These are phyloP conservation scores for Drosophila atripex DNA, from an alignment of 2,888 invertebrate species.

Conservation along the genomic window DNA sequence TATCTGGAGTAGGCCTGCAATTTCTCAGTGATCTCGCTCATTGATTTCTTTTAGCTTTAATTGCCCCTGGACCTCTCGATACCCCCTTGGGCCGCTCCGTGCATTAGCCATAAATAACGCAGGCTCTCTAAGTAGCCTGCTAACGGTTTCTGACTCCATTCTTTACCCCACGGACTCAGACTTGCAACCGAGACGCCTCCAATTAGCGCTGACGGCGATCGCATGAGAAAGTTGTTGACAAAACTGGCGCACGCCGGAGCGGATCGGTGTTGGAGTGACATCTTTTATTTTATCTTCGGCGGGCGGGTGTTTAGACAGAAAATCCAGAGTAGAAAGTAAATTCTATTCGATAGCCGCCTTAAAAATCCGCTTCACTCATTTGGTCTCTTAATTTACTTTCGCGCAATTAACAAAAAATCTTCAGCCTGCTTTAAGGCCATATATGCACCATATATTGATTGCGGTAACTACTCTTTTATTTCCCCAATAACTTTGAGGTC, in stretches of 20 bases:
- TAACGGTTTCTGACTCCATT: conserved; percentile 61
- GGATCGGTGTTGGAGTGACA: conserved; percentile 15
- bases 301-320: conserved; percentile 39
- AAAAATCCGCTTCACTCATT: conserved; percentile 68
- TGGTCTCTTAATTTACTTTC: conserved; percentile 63
- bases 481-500: conserved; percentile 17
- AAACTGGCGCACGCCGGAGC: conserved; percentile 48
- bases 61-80: conserved; percentile 40
- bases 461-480: conserved; percentile 17
- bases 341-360: conserved; percentile 49
- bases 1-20: conserved; percentile 73
- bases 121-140: conserved; percentile 63
- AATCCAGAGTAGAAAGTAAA: conserved; percentile 78
- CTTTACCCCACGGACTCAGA: conserved; percentile 45
- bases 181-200: conserved; percentile 36
- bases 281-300: conserved; percentile 1
- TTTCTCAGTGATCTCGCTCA: conserved; percentile 72
- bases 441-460: background rate
- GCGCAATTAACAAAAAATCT: conserved; percentile 47
- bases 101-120: conserved; percentile 55
- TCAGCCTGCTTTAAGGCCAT: background rate
- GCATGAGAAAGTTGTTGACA: conserved; percentile 76
- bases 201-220: conserved; percentile 64
- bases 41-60: conserved; percentile 80
- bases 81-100: background rate